A percentile compares a stretch with the other conserved stretches of the same genome.
Conservation (phyloP, 2,797 vertebrate genomes). For the Rhincodon typus region DNA sequence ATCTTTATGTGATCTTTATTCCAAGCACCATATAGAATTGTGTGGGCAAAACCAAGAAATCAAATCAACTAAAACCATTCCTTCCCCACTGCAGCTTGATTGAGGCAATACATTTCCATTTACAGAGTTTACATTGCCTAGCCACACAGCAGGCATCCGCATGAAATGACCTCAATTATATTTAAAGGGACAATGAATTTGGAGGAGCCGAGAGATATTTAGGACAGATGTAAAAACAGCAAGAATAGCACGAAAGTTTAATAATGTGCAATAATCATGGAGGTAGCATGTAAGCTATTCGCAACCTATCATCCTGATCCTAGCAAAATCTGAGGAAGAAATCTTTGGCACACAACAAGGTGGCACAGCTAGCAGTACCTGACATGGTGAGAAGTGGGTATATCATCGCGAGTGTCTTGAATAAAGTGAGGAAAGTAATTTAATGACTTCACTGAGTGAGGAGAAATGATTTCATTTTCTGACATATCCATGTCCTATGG, state of each 20-base stretch:
- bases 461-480: neutral
- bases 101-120: neutral
- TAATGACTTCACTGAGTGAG: neutral
- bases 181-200: neutral
- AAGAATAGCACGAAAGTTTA: neutral
- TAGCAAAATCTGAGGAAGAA: neutral
- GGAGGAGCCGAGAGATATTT: neutral
- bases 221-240: neutral
- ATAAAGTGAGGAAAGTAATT: neutral
- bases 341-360: neutral
- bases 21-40: neutral
- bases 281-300: too few species aligned
- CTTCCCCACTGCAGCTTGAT: neutral
- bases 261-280: too few species aligned
- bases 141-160: too few species aligned
- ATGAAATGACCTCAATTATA: neutral
- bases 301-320: too few species aligned
- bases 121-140: neutral
- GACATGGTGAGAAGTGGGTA: neutral
- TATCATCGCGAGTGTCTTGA: neutral
- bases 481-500: neutral
- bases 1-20: neutral
- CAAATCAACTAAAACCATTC: neutral
- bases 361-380: neutral
- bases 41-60: neutral